phyloP scores from a whole-genome alignment of 2,113 vertebrate species.

The Gasterosteus nipponicus region DNA sequence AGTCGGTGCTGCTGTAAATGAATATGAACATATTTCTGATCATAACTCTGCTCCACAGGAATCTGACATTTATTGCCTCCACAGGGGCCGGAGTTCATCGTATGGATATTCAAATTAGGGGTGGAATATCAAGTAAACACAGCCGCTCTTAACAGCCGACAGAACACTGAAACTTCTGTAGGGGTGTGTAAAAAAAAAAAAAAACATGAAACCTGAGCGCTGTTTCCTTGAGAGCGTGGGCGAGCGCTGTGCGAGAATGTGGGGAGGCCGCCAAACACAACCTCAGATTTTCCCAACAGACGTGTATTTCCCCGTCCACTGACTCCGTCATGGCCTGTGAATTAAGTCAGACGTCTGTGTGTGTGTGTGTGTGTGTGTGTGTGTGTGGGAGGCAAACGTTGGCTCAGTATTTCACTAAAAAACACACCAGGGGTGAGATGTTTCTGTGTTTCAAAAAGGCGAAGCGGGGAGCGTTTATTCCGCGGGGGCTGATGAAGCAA shows the following conservation, averaged over 20 bases:
- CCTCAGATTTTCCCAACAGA: slow-evolving; percentile 20
- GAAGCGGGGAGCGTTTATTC: slow-evolving; percentile 2
- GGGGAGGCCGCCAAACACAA: slow-evolving; percentile 7
- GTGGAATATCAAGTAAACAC: slow-evolving; percentile 7
- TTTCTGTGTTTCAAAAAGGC: slow-evolving; percentile 18
- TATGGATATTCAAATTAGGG: slow-evolving; percentile 1
- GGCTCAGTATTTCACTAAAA: slow-evolving; percentile 14
- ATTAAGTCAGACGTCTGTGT: slow-evolving; percentile 38
- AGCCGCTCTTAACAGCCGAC: slow-evolving; percentile 18
- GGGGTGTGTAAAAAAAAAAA: slow-evolving; percentile 1
- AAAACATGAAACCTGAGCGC: slow-evolving; percentile 24
- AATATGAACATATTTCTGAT: not conserved
- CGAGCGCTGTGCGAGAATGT: slow-evolving; percentile 52
- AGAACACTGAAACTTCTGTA: slow-evolving; percentile 45
- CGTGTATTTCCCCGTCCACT: slow-evolving; percentile 36
- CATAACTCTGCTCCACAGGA: not conserved
- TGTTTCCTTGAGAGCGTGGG: slow-evolving; percentile 55
- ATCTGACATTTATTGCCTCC: not conserved
- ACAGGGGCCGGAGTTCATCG: not conserved
- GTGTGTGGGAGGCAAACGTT: slow-evolving; percentile 50
- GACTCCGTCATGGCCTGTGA: slow-evolving; percentile 43
- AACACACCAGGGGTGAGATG: slow-evolving; percentile 37
- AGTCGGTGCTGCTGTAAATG: not conserved
- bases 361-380: slow-evolving; percentile 41
- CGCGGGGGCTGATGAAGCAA: slow-evolving; percentile 16